Base-by-base conservation (phyloP, 2,888 invertebrate genomes). In the Nomada flava region DNA sequence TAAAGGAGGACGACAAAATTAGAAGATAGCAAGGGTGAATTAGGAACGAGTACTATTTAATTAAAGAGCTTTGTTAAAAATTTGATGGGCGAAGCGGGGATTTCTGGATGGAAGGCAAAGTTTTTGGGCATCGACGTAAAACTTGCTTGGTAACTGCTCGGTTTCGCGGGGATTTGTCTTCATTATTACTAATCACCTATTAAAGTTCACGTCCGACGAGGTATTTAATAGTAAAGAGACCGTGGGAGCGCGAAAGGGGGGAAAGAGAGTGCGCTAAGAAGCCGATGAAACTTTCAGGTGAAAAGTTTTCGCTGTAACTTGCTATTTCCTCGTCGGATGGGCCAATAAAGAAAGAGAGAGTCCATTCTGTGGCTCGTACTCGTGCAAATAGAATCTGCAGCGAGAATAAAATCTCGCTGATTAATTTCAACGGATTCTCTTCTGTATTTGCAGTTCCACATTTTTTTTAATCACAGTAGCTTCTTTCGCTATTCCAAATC, bases 101-200 rank as follows among this genome's bases (percentile, higher is more conserved):
- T 59, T 59, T 26, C 18, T 42, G 4, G 20, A 3, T 4, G 20
- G 55, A 20, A 42, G 50, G 50, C 1, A 69, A 73, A 79, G 57
- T 82, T 80, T 55, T n/a, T 36, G 65, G n/a, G 20, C 73, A 20
- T 59, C 52, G 72, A 26, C 20, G 71, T 75, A 72, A 83, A 80
- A 83, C 52, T 77, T 59, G 26, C 18, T 71, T 2, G 50, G 62
- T 81, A 84, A 81, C 71, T 63, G 62, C 57, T 55, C 52, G 53
- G 60, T 79, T 75, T 72, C 59, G 50, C 76, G 53, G 29, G 73
- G 78, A 78, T 86, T 88, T 77, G 82, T 81, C 81, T 85, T 83
- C 83, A 82, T 88, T 88, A 84, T 81, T 80, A 82, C 82, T 86
- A 83, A 86, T 86, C 82, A 78, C 86, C 81, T 80, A 81, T 77